These are phyloP conservation scores for Dasysyrphus albostriatus DNA, from an alignment of 2,888 invertebrate genomes.

Conservation along the genomic window DNA sequence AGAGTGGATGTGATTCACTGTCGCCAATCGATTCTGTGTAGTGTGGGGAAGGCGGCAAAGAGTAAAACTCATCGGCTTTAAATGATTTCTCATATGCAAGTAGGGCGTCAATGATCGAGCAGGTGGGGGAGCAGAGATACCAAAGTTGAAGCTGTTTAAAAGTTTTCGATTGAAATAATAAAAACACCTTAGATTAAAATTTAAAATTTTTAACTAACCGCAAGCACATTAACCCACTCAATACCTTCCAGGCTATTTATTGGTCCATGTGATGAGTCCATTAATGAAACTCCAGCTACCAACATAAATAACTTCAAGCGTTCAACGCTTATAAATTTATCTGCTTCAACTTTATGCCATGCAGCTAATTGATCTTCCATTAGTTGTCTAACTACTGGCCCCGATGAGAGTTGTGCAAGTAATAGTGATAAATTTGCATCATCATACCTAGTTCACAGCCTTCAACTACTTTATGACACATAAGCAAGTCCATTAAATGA, in stretches of 20 bases:
- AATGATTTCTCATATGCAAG: slow-evolving; percentile 90
- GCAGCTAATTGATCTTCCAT: slow-evolving; percentile 89
- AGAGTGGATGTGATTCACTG: slow-evolving; percentile 79
- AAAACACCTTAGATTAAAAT: slow-evolving; percentile 4
- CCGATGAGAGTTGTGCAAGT: slow-evolving; percentile 86
- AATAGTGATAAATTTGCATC: slow-evolving; percentile 87
- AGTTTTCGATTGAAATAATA: neutral
- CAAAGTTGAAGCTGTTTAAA: slow-evolving; percentile 83
- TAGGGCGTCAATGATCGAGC: slow-evolving; percentile 89
- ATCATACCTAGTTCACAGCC: slow-evolving; percentile 85
- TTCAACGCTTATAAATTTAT: slow-evolving; percentile 86
- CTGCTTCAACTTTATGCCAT: slow-evolving; percentile 91
- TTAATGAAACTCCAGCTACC: slow-evolving; percentile 85
- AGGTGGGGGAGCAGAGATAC: slow-evolving; percentile 89
- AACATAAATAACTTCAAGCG: slow-evolving; percentile 89
- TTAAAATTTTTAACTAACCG: slow-evolving; percentile 83
- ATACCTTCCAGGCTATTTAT: slow-evolving; percentile 88
- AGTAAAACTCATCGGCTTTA: slow-evolving; percentile 82
- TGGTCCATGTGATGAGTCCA: slow-evolving; percentile 84
- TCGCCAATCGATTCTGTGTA: slow-evolving; percentile 77
- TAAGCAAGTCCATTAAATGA: slow-evolving; percentile 83
- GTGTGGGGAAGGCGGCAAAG: slow-evolving; percentile 82
- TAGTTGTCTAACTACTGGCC: slow-evolving; percentile 86
- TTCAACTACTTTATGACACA: slow-evolving; percentile 85
- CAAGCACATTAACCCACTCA: slow-evolving; percentile 93